Evolutionary conservation across 1,140 invertebrate genomes (phyloP).

Genomic region (Rhagoletis pomonella): DNA sequence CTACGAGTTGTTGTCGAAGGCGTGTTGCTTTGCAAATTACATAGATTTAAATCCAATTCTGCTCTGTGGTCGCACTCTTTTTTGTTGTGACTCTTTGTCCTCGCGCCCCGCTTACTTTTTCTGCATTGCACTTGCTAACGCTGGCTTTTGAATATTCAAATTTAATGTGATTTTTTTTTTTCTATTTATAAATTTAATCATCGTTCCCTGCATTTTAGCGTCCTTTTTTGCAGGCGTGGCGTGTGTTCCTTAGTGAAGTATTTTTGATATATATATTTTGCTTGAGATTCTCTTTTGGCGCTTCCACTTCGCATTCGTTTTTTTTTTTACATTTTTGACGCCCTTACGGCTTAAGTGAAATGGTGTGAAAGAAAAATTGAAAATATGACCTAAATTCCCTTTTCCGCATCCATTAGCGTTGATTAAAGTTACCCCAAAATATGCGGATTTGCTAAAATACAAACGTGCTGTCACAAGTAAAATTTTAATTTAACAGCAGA

Average conservation of each 20-base stretch:
- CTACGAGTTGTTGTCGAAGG: not conserved
- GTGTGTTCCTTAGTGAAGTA: too few species aligned
- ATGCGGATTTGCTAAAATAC: not conserved
- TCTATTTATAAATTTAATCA: too few species aligned
- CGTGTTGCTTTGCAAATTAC: not conserved
- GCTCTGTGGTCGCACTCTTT: not conserved
- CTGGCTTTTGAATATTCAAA: constrained; percentile 10
- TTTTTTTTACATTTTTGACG: not conserved
- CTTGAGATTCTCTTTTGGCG: not conserved
- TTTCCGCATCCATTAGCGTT: constrained; percentile 36
- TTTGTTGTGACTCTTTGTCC: not conserved
- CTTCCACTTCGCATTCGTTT: not conserved
- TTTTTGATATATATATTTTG: not conserved
- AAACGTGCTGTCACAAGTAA: not conserved
- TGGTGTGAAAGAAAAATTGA: constrained; percentile 13
- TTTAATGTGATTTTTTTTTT: not conserved
- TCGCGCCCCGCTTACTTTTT: not conserved
- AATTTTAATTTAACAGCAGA: too few species aligned
- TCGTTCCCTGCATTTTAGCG: too few species aligned
- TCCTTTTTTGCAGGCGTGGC: too few species aligned
- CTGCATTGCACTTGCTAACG: not conserved
- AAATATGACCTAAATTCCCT: constrained; percentile 13
- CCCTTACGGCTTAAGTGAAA: not conserved
- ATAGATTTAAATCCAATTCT: not conserved
- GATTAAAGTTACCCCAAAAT: constrained; percentile 23